Evolutionary conservation across 2,797 vertebrate species (phyloP), one percentile per base, ranked within the genome.

Genomic region (Leontocebus nigricollis): DNA sequence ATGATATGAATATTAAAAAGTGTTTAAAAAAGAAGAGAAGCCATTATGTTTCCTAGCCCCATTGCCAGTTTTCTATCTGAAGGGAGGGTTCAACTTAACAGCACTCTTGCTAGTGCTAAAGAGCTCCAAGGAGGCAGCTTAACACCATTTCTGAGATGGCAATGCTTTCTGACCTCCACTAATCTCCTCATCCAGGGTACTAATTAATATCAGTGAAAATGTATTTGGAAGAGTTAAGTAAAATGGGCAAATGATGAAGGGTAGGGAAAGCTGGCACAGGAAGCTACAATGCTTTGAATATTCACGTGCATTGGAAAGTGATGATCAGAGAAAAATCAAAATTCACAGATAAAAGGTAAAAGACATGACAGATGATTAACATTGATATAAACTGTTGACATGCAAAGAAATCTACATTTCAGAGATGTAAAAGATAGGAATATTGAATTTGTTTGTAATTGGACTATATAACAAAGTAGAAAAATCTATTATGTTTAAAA

Each of bases 401-500:
- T 46, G 9, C 13, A 70, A 67, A 94, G 11, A 33, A 55, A 4
- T 70, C 15, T 64, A 9, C 1, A 64, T 77, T 90, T 41, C 44
- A 84, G 27, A 89, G 27, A 81, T 11, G 83, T 4, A 33, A 84
- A 77, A n/a, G 0, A 82, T 59, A 22, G 33, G 89, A 83, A 92
- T 61, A 79, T 0, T 26, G 67, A 27, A 80, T 80, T 88, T 50
- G 3, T 73, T 57, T 84, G 3, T 75, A 70, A 75, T 67, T 19
- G 33, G 26, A 84, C 20, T 88, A 57, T 24, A 3, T 36, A 77
- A 27, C 10, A 67, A 94, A 82, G 76, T 50, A 1, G 3, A 39
- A 96, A 84, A 72, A 72, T 41, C 1, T 79, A 7, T 85, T 90
- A 70, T 73, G 77, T 64, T 86, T 17, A 67, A 90, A 91, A 85